Percentiles rank a stretch among this genome's conserved stretches.
phyloP scores from a whole-genome alignment of 2,113 vertebrate species.

The Felis catus region F.catus_Fca126_mat1.0 CM031419.1:123710501-123711000 shows the following conservation, averaged over 20 bases:
- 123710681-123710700: not conserved
- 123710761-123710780: not conserved
- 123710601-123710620: not conserved
- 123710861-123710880: not conserved
- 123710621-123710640: not conserved
- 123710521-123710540: constrained; percentile 97
- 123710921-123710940: not conserved
- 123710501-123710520: constrained; percentile 97
- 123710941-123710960: not conserved
- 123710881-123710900: not conserved
- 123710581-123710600: constrained; percentile 21
- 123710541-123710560: constrained; percentile 98
- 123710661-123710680: constrained; percentile 18
- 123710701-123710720: not conserved
- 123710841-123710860: not conserved
- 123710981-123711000: not conserved
- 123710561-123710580: constrained; percentile 19
- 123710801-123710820: not conserved
- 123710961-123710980: not conserved
- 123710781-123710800: not conserved
- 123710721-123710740: not conserved
- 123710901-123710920: constrained; percentile 10
- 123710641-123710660: not conserved
- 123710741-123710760: not conserved
- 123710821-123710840: not conserved